phyloP scores from a whole-genome alignment of 2,113 vertebrate genomes.

The Elgaria multicarinata region DNA sequence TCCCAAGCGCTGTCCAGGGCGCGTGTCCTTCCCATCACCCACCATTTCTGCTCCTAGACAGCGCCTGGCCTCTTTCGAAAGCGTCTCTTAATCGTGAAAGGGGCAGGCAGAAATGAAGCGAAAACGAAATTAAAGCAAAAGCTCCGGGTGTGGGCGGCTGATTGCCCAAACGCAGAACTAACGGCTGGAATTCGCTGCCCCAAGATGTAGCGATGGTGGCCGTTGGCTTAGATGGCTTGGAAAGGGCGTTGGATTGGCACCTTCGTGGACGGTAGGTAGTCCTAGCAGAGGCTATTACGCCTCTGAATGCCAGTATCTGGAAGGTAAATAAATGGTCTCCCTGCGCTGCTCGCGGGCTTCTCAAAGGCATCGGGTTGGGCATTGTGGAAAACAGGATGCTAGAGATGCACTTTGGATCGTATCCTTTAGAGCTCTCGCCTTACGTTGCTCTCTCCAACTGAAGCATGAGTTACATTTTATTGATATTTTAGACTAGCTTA shows the following conservation, averaged over 20 bases:
- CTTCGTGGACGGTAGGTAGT: background rate
- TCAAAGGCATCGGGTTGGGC: background rate
- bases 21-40: background rate
- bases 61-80: background rate
- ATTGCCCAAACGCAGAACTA: too few species aligned
- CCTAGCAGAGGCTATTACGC: background rate
- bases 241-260: background rate
- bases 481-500: background rate
- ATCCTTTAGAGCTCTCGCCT: background rate
- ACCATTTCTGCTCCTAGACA: background rate
- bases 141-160: background rate
- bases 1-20: background rate
- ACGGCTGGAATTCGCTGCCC: background rate
- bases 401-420: background rate
- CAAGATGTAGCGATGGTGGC: background rate
- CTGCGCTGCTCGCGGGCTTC: too few species aligned
- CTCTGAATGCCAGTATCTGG: background rate
- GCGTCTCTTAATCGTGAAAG: background rate
- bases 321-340: background rate
- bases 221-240: background rate
- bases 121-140: background rate
- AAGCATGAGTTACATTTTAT: background rate
- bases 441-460: background rate
- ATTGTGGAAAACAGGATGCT: background rate
- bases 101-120: too few species aligned